A percentile compares a stretch with the other conserved stretches of the same genome.
phyloP scores from a whole-genome alignment of 2,797 vertebrate species.

The Sciaenops ocellatus region DNA sequence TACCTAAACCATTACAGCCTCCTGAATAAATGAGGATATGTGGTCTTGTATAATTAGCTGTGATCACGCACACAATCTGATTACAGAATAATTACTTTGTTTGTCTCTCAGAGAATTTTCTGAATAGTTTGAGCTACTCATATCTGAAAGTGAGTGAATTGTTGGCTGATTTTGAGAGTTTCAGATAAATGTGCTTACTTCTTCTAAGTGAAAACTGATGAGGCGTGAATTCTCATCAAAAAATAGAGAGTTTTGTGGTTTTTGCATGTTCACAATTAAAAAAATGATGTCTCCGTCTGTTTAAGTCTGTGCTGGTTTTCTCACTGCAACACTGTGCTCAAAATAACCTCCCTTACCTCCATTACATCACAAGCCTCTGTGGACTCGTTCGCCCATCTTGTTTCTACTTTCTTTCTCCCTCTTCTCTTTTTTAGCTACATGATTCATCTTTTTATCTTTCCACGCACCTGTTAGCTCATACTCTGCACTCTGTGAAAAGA shows the following conservation, averaged over 20 bases:
- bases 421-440: conserved; percentile 15
- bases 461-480: not conserved
- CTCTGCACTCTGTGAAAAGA: not conserved
- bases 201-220: not conserved
- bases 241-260: not conserved
- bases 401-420: not conserved
- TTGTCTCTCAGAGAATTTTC: not conserved
- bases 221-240: not conserved
- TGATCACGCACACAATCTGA: not conserved
- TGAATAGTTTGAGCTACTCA: not conserved
- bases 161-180: not conserved
- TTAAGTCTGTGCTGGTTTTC: not conserved
- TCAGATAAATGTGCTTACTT: not conserved
- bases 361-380: conserved; percentile 49
- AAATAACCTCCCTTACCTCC: conserved; percentile 58
- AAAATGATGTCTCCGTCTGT: not conserved
- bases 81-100: conserved; percentile 1
- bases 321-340: conserved; percentile 50
- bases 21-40: not conserved
- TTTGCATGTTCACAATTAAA: conserved; percentile 13
- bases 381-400: conserved; percentile 20
- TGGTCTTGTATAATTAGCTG: conserved; percentile 13
- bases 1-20: not conserved
- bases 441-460: conserved; percentile 21
- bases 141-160: conserved; percentile 8